Conservation (phyloP, 1,140 invertebrate genomes). For the Achroia grisella region DNA sequence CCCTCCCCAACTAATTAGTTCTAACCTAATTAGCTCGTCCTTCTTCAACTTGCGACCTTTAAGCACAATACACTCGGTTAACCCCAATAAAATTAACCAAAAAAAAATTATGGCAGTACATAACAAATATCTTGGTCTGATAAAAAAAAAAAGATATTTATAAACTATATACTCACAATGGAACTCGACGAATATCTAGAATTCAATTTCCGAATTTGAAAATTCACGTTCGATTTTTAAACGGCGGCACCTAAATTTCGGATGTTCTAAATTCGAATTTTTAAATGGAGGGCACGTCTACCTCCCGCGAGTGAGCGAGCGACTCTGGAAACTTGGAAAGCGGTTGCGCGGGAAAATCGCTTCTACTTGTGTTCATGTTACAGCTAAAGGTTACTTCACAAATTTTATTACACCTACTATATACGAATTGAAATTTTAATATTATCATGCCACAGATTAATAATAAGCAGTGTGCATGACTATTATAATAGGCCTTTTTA, state of each 20-base stretch:
- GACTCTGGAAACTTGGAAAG: conserved; percentile 6
- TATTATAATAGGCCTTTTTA: too few species aligned
- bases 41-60: conserved; percentile 17
- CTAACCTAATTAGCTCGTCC: conserved; percentile 25
- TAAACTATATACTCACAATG: conserved; percentile 12
- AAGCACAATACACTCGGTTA: conserved; percentile 3
- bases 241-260: not conserved
- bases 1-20: conserved; percentile 23
- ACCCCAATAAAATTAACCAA: not conserved
- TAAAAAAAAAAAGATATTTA: conserved; percentile 6
- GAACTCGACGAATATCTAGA: not conserved
- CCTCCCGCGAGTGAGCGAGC: not conserved
- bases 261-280: conserved; percentile 4
- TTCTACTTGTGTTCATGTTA: not conserved
- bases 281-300: not conserved
- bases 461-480: too few species aligned
- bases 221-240: conserved; percentile 9
- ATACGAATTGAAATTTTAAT: too few species aligned
- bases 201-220: conserved; percentile 9
- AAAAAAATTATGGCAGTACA: conserved; percentile 1
- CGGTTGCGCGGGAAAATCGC: conserved; percentile 10
- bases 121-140: not conserved
- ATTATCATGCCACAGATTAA: too few species aligned
- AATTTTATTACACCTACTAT: conserved; percentile 5
- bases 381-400: conserved; percentile 1